Evolutionary conservation across 2,888 invertebrate species (phyloP).

Genomic region (Dyspetes luteomarginatus): DNA sequence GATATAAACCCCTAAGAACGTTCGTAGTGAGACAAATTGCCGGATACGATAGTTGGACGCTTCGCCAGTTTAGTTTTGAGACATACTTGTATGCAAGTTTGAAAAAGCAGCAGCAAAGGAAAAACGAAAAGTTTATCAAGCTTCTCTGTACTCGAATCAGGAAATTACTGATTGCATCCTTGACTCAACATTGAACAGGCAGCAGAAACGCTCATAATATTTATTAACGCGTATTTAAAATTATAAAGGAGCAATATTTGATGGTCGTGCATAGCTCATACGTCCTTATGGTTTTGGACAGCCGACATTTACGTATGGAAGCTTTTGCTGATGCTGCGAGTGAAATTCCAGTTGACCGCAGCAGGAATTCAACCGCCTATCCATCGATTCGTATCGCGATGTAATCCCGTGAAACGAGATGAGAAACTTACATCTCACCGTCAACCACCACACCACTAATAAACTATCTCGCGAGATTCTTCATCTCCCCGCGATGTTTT

Average conservation of each 20-base stretch:
- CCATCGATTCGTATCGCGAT: conserved; percentile 62
- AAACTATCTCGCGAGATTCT: conserved; percentile 32
- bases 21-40: conserved; percentile 33
- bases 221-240: background rate
- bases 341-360: conserved; percentile 70
- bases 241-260: too few species aligned
- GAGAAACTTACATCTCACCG: conserved; percentile 49
- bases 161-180: conserved; percentile 53
- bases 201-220: conserved; percentile 16
- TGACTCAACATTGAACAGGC: conserved; percentile 36
- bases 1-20: conserved; percentile 4
- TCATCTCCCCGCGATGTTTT: conserved; percentile 16
- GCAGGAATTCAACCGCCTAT: conserved; percentile 65
- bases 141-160: conserved; percentile 44
- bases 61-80: conserved; percentile 49
- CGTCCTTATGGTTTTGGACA: too few species aligned
- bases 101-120: background rate
- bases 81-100: conserved; percentile 7
- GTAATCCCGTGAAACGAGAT: conserved; percentile 48
- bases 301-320: too few species aligned
- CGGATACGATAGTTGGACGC: conserved; percentile 30
- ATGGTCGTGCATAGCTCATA: too few species aligned
- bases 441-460: conserved; percentile 1
- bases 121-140: conserved; percentile 21
- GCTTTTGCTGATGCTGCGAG: conserved; percentile 49